phyloP scores from a whole-genome alignment of 2,888 invertebrate genomes.

The Plagodis dolabraria region DNA sequence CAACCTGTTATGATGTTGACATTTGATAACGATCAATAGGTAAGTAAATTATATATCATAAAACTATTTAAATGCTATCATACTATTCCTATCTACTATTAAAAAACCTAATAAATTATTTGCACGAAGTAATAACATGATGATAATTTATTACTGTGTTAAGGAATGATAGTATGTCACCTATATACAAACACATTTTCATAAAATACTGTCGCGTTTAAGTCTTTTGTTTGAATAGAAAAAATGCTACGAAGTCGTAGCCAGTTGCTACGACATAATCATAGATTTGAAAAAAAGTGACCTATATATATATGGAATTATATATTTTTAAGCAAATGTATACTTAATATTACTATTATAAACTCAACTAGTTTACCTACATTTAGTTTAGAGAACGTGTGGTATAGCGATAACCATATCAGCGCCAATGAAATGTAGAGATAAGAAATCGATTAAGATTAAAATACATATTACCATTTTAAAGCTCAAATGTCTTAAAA shows the following conservation, averaged over 20 bases:
- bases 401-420: conserved; percentile 21
- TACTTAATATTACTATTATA: not conserved
- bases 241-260: conserved; percentile 18
- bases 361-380: conserved; percentile 5
- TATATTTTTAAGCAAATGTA: too few species aligned
- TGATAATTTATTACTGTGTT: too few species aligned
- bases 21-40: conserved; percentile 9
- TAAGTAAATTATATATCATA: not conserved
- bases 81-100: not conserved
- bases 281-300: not conserved
- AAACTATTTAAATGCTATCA: not conserved
- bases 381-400: conserved; percentile 8
- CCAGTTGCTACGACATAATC: conserved; percentile 3
- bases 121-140: too few species aligned
- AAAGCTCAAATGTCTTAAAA: conserved; percentile 2
- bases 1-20: conserved; percentile 2
- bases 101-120: not conserved
- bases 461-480: conserved; percentile 23
- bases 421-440: conserved; percentile 21
- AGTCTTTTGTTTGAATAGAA: conserved; percentile 45
- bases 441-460: conserved; percentile 24
- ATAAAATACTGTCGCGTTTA: conserved; percentile 41
- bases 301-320: too few species aligned
- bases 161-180: not conserved
- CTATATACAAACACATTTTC: not conserved